Conservation (phyloP, 2,888 invertebrate genomes). For the Eutolmus rufibarbis region DNA sequence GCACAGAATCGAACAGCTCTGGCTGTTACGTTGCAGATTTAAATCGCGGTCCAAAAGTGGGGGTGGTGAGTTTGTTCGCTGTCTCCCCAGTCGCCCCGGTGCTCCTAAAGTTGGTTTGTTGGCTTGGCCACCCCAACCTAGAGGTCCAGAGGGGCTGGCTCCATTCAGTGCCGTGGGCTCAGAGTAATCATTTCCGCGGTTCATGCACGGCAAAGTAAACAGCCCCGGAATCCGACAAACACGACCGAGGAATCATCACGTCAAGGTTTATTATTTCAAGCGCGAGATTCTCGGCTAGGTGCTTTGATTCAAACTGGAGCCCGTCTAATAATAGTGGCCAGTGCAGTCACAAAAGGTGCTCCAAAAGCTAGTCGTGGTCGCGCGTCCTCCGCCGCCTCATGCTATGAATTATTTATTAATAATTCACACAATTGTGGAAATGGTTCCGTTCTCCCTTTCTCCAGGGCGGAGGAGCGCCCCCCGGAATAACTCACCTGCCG, state of each 20-base stretch:
- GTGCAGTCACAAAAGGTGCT: neutral
- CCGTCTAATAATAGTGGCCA: neutral
- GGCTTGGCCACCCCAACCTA: neutral
- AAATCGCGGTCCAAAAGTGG: neutral
- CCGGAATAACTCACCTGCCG: conserved; percentile 6
- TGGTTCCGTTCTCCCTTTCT: neutral
- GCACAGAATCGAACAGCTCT: neutral
- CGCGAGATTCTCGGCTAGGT: neutral
- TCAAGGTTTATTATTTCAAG: conserved; percentile 22
- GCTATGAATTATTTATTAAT: conserved; percentile 24
- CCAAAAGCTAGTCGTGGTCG: neutral
- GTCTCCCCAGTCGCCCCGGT: no score
- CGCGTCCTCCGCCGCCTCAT: neutral
- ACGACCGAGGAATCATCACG: neutral
- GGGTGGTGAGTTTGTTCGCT: neutral
- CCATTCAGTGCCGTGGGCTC: neutral
- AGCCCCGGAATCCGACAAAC: conserved; percentile 6
- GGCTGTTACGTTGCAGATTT: neutral
- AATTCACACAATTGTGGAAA: neutral
- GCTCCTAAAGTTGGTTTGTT: neutral
- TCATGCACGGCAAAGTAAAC: conserved; percentile 14
- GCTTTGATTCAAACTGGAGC: neutral
- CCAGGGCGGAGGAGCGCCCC: neutral
- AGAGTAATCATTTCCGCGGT: neutral
- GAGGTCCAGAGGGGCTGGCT: neutral